Conservation (phyloP, 2,797 vertebrate genomes). For the Gambelia wislizenii region DNA sequence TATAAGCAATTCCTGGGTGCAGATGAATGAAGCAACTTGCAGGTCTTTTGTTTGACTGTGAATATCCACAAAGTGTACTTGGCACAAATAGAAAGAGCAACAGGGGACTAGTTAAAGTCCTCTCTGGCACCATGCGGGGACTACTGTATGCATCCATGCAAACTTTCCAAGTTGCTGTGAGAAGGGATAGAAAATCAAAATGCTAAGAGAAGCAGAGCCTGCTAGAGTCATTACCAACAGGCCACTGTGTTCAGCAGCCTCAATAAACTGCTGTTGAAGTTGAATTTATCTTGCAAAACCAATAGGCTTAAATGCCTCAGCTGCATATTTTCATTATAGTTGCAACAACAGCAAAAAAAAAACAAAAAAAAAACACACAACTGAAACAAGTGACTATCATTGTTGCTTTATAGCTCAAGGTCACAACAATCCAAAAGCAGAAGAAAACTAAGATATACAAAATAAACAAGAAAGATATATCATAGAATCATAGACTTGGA, state of each 20-base stretch:
- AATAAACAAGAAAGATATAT: not conserved
- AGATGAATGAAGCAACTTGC: no score
- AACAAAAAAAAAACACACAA: not conserved
- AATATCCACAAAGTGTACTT: slow-evolving; percentile 27
- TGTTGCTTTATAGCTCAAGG: not conserved
- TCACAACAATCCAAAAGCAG: not conserved
- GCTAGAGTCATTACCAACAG: not conserved
- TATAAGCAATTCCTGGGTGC: slow-evolving; percentile 38
- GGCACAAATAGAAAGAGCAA: not conserved
- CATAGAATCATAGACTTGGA: no score
- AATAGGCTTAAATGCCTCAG: not conserved
- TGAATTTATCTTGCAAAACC: not conserved
- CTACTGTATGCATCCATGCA: not conserved
- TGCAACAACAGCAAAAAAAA: no score
- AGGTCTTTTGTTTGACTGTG: not conserved
- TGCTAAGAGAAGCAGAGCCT: not conserved
- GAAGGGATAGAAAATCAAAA: not conserved
- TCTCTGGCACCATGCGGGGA: not conserved
- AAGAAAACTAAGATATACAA: not conserved
- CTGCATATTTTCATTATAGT: not conserved
- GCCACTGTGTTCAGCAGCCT: not conserved
- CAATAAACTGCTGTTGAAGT: not conserved
- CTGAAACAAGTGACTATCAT: not conserved
- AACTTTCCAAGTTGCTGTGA: not conserved
- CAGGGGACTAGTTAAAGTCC: not conserved